A percentile compares a stretch with the other conserved stretches of the same genome.
These are phyloP conservation scores for Leucoraja ocellata DNA, from an alignment of 2,797 vertebrate species.

Conservation along the genomic window DNA sequence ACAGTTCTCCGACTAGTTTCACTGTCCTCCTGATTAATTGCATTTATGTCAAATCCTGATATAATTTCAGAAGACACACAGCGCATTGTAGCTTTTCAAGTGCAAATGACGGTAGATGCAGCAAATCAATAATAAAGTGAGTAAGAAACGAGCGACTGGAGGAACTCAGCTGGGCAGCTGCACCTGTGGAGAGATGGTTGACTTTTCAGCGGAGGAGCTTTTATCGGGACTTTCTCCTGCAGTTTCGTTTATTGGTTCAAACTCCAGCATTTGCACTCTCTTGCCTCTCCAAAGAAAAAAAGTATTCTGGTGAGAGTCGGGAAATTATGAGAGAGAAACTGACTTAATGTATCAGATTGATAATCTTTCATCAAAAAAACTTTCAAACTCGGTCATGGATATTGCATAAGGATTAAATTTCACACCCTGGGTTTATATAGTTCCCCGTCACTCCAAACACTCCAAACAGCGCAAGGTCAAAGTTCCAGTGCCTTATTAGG, in stretches of 20 bases:
- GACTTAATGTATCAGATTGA: not conserved
- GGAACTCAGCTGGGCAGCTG: too few relatives aligned
- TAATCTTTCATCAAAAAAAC: too few relatives aligned
- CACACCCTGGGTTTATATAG: not conserved
- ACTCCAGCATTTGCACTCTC: too few relatives aligned
- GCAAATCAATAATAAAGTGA: not conserved
- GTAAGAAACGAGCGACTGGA: too few relatives aligned
- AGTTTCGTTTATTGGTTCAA: too few relatives aligned
- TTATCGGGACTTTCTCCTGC: too few relatives aligned
- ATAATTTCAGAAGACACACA: not conserved
- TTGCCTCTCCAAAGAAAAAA: not conserved
- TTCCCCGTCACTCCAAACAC: too few relatives aligned
- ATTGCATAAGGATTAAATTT: not conserved
- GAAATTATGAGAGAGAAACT: not conserved
- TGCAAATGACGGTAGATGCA: not conserved
- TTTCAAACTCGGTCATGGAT: not conserved
- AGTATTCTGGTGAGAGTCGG: not conserved
- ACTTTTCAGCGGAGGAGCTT: too few relatives aligned
- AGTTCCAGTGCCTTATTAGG: not conserved
- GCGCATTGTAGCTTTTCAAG: not conserved
- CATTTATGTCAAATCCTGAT: not conserved
- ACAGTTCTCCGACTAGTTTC: too few relatives aligned
- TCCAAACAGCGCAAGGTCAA: not conserved
- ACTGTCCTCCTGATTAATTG: not conserved
- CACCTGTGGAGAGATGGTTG: too few relatives aligned